Conservation (phyloP, 2,888 invertebrate genomes). For the Phalera bucephala region DNA sequence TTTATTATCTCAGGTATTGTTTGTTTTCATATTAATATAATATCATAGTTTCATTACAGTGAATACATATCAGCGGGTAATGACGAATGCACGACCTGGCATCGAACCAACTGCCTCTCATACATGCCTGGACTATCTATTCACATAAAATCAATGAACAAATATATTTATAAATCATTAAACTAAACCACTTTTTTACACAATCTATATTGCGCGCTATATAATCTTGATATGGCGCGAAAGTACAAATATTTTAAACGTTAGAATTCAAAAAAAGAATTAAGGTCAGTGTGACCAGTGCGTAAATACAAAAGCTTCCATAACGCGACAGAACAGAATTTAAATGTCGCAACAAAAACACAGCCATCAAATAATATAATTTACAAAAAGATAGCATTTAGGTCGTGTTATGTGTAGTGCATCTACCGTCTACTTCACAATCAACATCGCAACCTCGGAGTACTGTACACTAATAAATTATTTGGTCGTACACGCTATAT, state of each 20-base stretch:
- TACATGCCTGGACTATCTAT: conserved; percentile 19
- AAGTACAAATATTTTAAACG: too few species aligned
- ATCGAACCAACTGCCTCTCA: conserved; percentile 36
- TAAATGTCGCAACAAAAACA: conserved; percentile 46
- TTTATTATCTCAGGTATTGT: conserved; percentile 79
- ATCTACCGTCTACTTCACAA: conserved; percentile 47
- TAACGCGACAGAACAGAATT: conserved; percentile 29
- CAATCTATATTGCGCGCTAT: too few species aligned
- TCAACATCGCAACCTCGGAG: conserved; percentile 39
- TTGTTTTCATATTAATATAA: conserved; percentile 76
- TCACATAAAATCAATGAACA: conserved; percentile 3
- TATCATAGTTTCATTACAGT: conserved; percentile 76
- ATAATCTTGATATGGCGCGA: conserved; percentile 9
- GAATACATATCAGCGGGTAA: conserved; percentile 73
- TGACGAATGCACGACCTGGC: conserved; percentile 66
- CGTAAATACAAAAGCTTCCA: conserved; percentile 28
- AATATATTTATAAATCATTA: too few species aligned
- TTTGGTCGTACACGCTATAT: conserved; percentile 65
- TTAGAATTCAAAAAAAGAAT: too few species aligned
- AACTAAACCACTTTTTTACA: too few species aligned
- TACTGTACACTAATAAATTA: conserved; percentile 45
- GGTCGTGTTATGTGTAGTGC: conserved; percentile 45
- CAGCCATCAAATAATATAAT: conserved; percentile 40
- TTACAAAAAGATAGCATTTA: conserved; percentile 33
- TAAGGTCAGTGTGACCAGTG: conserved; percentile 35